Evolutionary conservation across 2,888 invertebrate genomes (phyloP).

Genomic region (Drosophila antonietae): DNA sequence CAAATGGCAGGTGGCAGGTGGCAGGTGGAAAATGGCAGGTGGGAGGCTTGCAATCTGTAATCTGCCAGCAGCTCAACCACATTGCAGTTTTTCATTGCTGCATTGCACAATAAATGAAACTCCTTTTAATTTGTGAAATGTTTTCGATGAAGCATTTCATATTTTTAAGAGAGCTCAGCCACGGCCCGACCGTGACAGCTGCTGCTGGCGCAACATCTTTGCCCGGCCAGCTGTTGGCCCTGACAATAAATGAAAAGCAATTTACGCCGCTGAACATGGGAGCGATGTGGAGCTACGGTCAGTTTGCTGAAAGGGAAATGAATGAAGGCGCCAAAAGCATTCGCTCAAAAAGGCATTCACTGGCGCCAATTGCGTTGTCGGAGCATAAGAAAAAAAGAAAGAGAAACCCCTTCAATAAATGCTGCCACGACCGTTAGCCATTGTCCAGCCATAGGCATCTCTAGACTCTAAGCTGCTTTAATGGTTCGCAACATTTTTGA

Average conservation of each 20-base stretch:
- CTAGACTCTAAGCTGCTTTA: slow-evolving; percentile 66
- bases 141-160: slow-evolving; percentile 65
- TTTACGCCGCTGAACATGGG: slow-evolving; percentile 51
- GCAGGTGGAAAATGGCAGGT: slow-evolving; percentile 9
- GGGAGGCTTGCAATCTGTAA: slow-evolving; percentile 11
- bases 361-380: slow-evolving; percentile 38
- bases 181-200: slow-evolving; percentile 60
- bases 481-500: slow-evolving; percentile 76
- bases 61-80: slow-evolving; percentile 34
- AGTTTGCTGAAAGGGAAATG: slow-evolving; percentile 31
- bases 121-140: slow-evolving; percentile 73
- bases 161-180: slow-evolving; percentile 44
- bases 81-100: slow-evolving; percentile 43
- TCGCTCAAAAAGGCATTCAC: slow-evolving; percentile 50
- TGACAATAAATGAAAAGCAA: slow-evolving; percentile 74
- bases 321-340: slow-evolving; percentile 56
- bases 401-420: neutral
- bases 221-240: slow-evolving; percentile 6
- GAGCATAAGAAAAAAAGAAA: neutral
- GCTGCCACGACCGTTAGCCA: neutral
- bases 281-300: slow-evolving; percentile 24
- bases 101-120: slow-evolving; percentile 41
- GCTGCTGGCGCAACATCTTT: slow-evolving; percentile 59
- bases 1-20: neutral
- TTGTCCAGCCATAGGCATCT: slow-evolving; percentile 3